Conservation (phyloP, 2,113 vertebrate species). For the Dermatemys mawii region DNA sequence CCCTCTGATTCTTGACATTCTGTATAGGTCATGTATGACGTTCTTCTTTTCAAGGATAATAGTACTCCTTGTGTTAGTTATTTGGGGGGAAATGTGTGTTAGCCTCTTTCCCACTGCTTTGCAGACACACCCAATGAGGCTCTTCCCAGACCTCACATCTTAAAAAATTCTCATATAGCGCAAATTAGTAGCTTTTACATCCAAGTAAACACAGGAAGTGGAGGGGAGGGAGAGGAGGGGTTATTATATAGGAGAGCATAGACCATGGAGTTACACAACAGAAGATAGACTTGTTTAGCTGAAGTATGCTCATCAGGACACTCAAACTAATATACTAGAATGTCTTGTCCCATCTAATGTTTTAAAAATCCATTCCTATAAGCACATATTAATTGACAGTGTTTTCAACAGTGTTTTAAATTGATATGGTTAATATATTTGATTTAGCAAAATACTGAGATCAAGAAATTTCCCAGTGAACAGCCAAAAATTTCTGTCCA, state of each 20-base stretch:
- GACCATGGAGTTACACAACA: not conserved
- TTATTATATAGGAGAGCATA: too few relatives aligned
- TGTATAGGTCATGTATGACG: not conserved
- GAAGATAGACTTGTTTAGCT: too few relatives aligned
- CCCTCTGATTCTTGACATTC: too few relatives aligned
- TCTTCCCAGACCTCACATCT: not conserved
- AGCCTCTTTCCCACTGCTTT: not conserved
- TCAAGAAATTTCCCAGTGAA: not conserved
- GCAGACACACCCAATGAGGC: not conserved
- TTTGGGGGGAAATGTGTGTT: not conserved
- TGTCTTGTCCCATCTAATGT: not conserved
- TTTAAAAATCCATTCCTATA: not conserved
- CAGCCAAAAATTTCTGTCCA: not conserved
- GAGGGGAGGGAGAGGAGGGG: fast-evolving
- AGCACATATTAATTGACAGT: not conserved
- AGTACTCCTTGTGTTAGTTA: not conserved
- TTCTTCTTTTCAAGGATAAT: not conserved
- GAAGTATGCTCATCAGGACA: not conserved
- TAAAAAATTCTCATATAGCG: not conserved
- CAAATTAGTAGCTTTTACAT: not conserved
- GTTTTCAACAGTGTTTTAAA: not conserved
- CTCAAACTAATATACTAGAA: not conserved
- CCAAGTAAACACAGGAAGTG: too few relatives aligned
- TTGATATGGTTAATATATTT: not conserved
- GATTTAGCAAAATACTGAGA: not conserved